phyloP scores from a whole-genome alignment of 2,888 invertebrate genomes.

The Cotesia congregata region DNA sequence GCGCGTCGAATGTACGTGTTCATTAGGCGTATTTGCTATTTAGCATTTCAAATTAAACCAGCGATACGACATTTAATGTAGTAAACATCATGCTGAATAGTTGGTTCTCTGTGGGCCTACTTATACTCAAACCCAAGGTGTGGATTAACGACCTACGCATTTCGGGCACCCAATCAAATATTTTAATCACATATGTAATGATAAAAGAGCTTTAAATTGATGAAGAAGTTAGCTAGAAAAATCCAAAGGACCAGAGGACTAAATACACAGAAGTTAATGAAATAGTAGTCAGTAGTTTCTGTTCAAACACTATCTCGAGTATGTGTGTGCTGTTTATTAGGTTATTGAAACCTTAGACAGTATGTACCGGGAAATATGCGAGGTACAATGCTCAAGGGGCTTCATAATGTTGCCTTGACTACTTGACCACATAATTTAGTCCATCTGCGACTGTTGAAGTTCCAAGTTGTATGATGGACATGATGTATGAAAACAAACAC shows the following conservation, averaged over 20 bases:
- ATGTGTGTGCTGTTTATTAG: conserved; percentile 61
- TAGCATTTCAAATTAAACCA: conserved; percentile 69
- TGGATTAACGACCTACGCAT: conserved; percentile 42
- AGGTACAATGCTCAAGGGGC: conserved; percentile 61
- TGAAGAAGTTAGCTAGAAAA: not conserved
- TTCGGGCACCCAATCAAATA: conserved; percentile 66
- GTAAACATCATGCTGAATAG: conserved; percentile 39
- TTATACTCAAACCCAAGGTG: conserved; percentile 13
- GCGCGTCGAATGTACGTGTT: conserved; percentile 65
- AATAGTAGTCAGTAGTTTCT: not conserved
- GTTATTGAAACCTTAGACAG: conserved; percentile 69
- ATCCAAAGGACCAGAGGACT: not conserved
- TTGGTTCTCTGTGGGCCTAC: conserved; percentile 23
- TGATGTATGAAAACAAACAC: conserved; percentile 5
- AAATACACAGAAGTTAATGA: not conserved
- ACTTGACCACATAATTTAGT: conserved; percentile 48
- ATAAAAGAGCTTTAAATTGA: not conserved
- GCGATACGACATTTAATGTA: conserved; percentile 50
- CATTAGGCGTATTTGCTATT: conserved; percentile 70
- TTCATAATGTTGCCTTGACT: conserved; percentile 63
- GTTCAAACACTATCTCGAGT: conserved; percentile 50
- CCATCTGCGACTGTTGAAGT: not conserved
- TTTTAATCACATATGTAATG: conserved; percentile 70
- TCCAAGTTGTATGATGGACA: not conserved
- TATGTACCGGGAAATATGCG: conserved; percentile 47